Conservation (phyloP, 2,113 vertebrate genomes). For the Neolamprologus cancellatus region DNA sequence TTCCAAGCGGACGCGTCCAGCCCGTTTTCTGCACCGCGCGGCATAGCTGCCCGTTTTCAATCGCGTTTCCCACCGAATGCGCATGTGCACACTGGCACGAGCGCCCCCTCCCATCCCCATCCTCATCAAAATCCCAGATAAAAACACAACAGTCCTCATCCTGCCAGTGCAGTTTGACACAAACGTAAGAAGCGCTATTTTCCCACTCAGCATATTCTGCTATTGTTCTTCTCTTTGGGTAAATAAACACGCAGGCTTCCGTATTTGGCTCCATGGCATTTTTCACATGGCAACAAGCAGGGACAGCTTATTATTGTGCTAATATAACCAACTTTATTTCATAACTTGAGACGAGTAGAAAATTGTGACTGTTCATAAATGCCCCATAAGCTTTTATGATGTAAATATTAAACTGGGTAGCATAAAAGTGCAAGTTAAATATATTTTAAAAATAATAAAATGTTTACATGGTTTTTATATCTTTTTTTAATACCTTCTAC, state of each 20-base stretch:
- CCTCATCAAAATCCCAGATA: not conserved
- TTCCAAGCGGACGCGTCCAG: constrained; percentile 61
- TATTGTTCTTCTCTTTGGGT: not conserved
- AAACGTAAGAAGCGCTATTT: not conserved
- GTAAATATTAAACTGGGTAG: not conserved
- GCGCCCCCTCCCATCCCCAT: not conserved
- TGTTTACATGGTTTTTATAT: not conserved
- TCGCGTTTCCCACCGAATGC: constrained; percentile 54
- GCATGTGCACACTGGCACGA: constrained; percentile 55
- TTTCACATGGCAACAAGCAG: not conserved
- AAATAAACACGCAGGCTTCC: not conserved
- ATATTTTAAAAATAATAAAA: not conserved
- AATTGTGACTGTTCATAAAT: not conserved
- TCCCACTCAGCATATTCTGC: not conserved
- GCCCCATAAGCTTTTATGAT: not conserved
- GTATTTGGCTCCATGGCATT: not conserved
- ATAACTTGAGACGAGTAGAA: not conserved
- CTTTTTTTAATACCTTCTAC: not conserved
- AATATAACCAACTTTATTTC: not conserved
- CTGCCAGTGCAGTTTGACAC: not conserved
- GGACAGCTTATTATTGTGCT: not conserved
- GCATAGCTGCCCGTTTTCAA: constrained; percentile 76
- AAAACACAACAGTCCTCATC: not conserved
- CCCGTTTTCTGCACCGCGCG: constrained; percentile 53
- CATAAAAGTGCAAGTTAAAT: not conserved